These are phyloP conservation scores for Polymixis lichenea DNA, from an alignment of 2,888 invertebrate genomes.

Conservation along the genomic window DNA sequence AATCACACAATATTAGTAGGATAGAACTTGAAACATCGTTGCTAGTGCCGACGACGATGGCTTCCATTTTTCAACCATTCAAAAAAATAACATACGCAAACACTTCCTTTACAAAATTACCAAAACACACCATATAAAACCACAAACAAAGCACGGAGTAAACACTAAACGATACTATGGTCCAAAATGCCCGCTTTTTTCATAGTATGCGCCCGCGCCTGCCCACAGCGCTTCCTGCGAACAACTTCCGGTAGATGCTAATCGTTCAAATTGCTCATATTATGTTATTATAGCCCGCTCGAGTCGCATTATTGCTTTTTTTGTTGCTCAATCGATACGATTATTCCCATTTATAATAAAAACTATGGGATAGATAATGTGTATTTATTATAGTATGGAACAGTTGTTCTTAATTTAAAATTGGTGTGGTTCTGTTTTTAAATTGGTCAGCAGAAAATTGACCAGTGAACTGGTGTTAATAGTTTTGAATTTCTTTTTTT, in stretches of 20 bases:
- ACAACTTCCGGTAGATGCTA: slow-evolving; percentile 83
- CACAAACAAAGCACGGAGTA: slow-evolving; percentile 57
- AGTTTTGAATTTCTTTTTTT: slow-evolving; percentile 11
- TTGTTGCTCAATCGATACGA: slow-evolving; percentile 65
- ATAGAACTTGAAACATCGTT: not conserved
- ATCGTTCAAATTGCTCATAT: slow-evolving; percentile 82
- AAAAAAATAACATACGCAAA: slow-evolving; percentile 8
- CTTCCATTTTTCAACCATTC: not conserved
- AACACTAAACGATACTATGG: slow-evolving; percentile 50
- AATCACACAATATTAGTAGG: too few species aligned
- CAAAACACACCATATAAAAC: slow-evolving; percentile 42
- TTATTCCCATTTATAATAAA: slow-evolving; percentile 66
- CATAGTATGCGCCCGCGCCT: slow-evolving; percentile 80
- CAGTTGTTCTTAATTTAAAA: slow-evolving; percentile 62
- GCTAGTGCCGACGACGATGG: not conserved
- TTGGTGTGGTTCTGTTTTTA: slow-evolving; percentile 50
- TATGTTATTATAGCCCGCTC: slow-evolving; percentile 83
- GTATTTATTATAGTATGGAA: slow-evolving; percentile 60
- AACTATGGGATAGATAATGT: slow-evolving; percentile 63
- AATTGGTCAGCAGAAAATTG: slow-evolving; percentile 49
- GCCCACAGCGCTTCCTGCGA: slow-evolving; percentile 85
- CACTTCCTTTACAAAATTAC: slow-evolving; percentile 26
- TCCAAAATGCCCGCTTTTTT: slow-evolving; percentile 44
- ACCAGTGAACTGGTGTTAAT: slow-evolving; percentile 39
- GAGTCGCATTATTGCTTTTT: slow-evolving; percentile 85